Base-by-base conservation (phyloP, 1,140 invertebrate species). In the Psix sp. region DNA sequence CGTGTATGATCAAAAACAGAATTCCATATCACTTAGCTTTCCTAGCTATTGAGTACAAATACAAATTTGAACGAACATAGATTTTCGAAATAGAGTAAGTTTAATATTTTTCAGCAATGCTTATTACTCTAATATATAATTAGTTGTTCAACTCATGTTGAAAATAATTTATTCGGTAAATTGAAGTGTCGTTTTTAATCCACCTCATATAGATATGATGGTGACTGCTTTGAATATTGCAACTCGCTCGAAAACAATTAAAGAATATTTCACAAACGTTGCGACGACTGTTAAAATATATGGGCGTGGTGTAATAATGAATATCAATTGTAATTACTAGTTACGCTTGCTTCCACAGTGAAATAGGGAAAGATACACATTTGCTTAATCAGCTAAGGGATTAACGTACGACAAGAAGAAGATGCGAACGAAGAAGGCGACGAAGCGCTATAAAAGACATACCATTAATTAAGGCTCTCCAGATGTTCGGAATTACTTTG, bases 401-500 rank as follows among this genome's bases (percentile, higher is more conserved):
- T 70, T 62, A 72, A 76, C 66, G 76, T 60, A 67, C 65, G 65
- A 63, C 75, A 81, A 80, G 70, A 80, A 81, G 63, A 78, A 74
- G 73, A 75, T 75, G 72, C 62, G 73, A 62, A 73, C 63, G 74
- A 71, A 78, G 68, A 77, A 78, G 72, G 72, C 57, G 65, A 77
- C 63, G 46, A 74, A 70, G 60, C 71, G 71, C 71, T 78, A 74
- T 77, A 80, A 79, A 80, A 82, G 79, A 83, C 82, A 81, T 81
- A 77, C 76, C 80, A 84, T 84, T 85, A 85, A 85, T 85, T 83
- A 84, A 84, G 80, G 74, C 80, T 79, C 80, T 82, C 83, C 82
- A 84, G 84, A 84, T 84, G 84, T 82, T 84, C 78, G 76, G 78
- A 84, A 83, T 84, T 83, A 82, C 84, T 85, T 80, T 78, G 77